Base-by-base conservation (phyloP, 2,113 vertebrate genomes). In the Ifrita kowaldi region DNA sequence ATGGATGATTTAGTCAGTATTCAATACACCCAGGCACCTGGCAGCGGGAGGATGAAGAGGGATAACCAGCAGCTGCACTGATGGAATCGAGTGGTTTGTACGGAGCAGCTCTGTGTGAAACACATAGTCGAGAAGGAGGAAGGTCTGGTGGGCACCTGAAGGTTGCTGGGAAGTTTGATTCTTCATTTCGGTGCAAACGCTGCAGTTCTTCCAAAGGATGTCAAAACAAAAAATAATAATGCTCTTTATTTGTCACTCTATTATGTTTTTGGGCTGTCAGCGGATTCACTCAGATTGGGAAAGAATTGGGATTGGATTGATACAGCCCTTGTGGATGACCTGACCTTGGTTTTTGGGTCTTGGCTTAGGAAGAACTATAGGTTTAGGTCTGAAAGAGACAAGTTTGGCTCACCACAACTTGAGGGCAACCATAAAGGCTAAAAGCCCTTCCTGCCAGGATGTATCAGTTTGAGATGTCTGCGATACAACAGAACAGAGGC, bases 61-160 rank as follows among this genome's bases (percentile, higher is more conserved):
- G 50, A 62, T 33, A 42, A 55, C 20, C 55, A 57, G 21, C 9
- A 26, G 27, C 4, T 24, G 8, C 8, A 15, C 7, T 49, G 55
- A 20, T 23, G 37, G 24, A 12, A 76, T 73, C 1, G 28, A 22
- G 9, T 5, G 16, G 17, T n/a, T 83, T 41, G 2, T 18, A 5
- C 10, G 11, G 3, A 57, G 8, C 0, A 1, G 44, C 8, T 19
- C 16, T 8, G 8, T 6, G 13, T 42, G 42, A 59, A 65, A 44
- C 9, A 10, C 7, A 16, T 1, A 14, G 7, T 0, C 44, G 23
- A 15, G 26, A 7, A 41, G 9, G 32, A 8, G 5, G 14, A 27
- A 60, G 42, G 10, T 16, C 20, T 87, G 11, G 3, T 35, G 39
- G 21, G 27, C 13, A 71, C 5, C 17, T 30, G 21, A 27, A 49